Evolutionary conservation across 92 coral and sea anemone genomes (phyloP), one percentile per base, ranked within the genome.

Genomic region (Parazoanthus swiftii): DNA sequence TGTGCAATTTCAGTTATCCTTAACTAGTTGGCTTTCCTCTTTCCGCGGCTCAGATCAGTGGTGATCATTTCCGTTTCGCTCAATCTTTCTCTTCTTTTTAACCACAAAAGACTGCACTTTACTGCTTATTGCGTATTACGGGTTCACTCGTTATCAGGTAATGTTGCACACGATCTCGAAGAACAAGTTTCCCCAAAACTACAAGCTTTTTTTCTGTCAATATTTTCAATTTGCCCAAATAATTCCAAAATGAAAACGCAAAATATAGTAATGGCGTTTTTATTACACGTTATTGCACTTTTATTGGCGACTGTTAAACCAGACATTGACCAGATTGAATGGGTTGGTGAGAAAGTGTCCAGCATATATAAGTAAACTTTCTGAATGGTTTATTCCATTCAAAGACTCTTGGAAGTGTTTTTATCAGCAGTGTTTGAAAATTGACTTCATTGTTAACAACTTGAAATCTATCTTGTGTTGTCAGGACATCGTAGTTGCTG

Each of bases 401-500:
- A 5, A 23, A 63, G 70, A 63, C 25, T 20, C 26, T 16, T 20
- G n/a, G 70, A 63, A 23, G 26, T 20, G 70, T 63, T 63, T 13
- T 23, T 63, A 63, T 14, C 70, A 18, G 20, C 26, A 20, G 25
- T 63, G 39, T 7, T 72, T 72, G 33, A 14, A 36, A 42, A 36
- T 72, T 72, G 14, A 29, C 23, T 36, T 72, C 16, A 72, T 4
- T 72, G 9, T 36, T 16, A 63, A 23, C 70, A 63, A 63, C 26
- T 63, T 74, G 23, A 74, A 15, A 74, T 74, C 43, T 33, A 63
- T 16, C 26, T 74, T 0, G 37, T 74, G 48, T 74, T 33, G 78
- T 74, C 78, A 74, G 26, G 78, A 37, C 78, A 74, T 74, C 44
- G 3, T 74, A 74, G 78, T 37, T 3, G 43, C 23, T 74, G 78